These are phyloP conservation scores for Cryptoblepharus egeriae DNA, from an alignment of 2,797 vertebrate species.

Conservation along the genomic window DNA sequence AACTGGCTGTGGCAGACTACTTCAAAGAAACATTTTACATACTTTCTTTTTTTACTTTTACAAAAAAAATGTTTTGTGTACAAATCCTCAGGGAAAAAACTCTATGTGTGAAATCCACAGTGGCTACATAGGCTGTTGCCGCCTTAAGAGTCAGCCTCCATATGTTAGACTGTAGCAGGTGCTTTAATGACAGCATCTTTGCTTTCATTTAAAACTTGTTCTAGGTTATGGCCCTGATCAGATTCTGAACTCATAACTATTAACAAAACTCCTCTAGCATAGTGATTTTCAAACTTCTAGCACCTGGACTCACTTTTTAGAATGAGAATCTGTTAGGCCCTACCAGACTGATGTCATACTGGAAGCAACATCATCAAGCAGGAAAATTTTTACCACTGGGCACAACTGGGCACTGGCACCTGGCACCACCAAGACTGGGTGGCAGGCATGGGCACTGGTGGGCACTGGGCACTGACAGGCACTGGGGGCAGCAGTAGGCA, in stretches of 20 bases:
- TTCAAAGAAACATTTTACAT: conserved; percentile 52
- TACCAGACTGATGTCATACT: no score
- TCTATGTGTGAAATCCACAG: conserved; percentile 11
- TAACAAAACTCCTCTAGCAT: background rate
- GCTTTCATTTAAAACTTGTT: background rate
- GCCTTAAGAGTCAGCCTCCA: conserved; percentile 15
- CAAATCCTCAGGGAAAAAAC: background rate
- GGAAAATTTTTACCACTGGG: no score
- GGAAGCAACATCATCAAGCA: no score
- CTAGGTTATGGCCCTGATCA: conserved; percentile 7
- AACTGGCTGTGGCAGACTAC: conserved; percentile 23
- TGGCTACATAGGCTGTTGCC: background rate
- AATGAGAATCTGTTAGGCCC: no score
- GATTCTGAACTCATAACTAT: background rate
- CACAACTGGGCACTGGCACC: no score
- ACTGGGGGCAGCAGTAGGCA: no score
- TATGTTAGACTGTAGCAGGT: conserved; percentile 15
- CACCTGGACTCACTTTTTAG: no score
- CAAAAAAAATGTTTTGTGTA: background rate
- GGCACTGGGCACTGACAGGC: no score
- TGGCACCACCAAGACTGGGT: no score
- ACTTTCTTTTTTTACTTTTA: background rate
- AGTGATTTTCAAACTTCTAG: no score
- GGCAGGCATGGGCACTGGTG: no score
- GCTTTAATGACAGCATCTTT: background rate